Base-by-base conservation (phyloP, 2,113 vertebrate genomes). In the Xiphophorus couchianus region DNA sequence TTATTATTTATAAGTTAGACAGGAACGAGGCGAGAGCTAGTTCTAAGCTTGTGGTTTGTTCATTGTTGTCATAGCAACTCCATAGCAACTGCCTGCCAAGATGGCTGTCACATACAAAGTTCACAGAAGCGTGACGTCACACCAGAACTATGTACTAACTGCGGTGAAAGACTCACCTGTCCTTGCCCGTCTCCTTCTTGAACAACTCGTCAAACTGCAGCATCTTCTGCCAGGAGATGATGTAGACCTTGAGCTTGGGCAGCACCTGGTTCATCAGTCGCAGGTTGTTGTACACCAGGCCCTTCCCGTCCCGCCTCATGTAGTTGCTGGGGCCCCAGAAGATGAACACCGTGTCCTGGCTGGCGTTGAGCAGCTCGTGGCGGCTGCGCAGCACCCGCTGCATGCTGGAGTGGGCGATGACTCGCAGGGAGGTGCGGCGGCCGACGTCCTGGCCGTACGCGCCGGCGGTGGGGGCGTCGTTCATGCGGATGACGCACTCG, bases 291-390 rank as follows among this genome's bases (percentile, higher is more conserved):
- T 98, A 99, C 35, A 98, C 95, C 83, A 96, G 93, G 35, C 98
- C 98, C 88, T 98, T 98, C 14, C 98, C 98, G 4, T 99, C 98
- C 3, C 96, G 93, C 82, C 97, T 92, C 98, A 99, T 99, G 93
- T 98, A 98, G 93, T 91, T 97, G 94, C 97, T 97, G n/a, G 98
- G 98, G 4, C 98, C 98, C 98, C 98, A 99, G 95, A 99, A 99
- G 92, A 99, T 96, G 92, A 99, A 98, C 68, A 97, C 96, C 0
- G 97, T 94, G 63, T 98, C 97, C 9, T 96, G 96, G 93, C 96
- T 99, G 90, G 93, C 94, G 9, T 99, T 98, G 61, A 99, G 93
- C 82, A 99, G 95, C 91, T 98, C 96, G 0, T 97, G 94, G 78
- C 96, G 96, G 25, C 95, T 96, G 7, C 96, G 92, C 71, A 98